Percentiles rank a stretch among this genome's conserved stretches.
Evolutionary conservation across 2,888 invertebrate genomes (phyloP).

Genomic region (Romanomermis culicivorax): DNA sequence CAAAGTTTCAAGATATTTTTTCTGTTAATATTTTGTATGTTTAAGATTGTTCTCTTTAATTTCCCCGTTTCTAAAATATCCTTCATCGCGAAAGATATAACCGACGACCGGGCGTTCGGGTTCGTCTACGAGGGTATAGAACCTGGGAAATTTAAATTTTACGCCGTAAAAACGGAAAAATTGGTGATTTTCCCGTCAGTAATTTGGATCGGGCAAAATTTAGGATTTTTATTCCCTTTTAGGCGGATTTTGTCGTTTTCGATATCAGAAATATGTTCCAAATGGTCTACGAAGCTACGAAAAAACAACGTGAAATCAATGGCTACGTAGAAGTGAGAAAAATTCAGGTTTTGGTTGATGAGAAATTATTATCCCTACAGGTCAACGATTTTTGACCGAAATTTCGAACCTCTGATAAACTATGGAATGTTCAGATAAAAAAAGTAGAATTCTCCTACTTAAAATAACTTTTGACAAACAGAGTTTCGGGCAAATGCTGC

Average conservation of each 20-base stretch:
- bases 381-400: too few relatives aligned
- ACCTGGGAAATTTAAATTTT: slow-evolving; percentile 85
- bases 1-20: too few relatives aligned
- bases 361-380: too few relatives aligned
- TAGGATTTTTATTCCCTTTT: slow-evolving; percentile 4
- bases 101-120: slow-evolving; percentile 88
- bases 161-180: slow-evolving; percentile 96
- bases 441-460: too few relatives aligned
- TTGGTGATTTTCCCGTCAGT: slow-evolving; percentile 41
- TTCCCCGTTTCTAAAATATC: slow-evolving; percentile 97
- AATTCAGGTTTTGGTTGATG: too few relatives aligned
- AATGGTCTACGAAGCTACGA: slow-evolving; percentile 90
- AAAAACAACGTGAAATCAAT: too few relatives aligned
- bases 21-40: slow-evolving; percentile 20
- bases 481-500: too few relatives aligned
- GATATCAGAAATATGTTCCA: slow-evolving; percentile 93
- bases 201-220: slow-evolving; percentile 8
- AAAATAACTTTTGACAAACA: too few relatives aligned
- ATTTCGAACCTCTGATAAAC: too few relatives aligned
- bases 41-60: slow-evolving; percentile 79
- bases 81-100: slow-evolving; percentile 93
- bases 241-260: slow-evolving; percentile 57
- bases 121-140: slow-evolving; percentile 91
- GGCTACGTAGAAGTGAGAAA: too few relatives aligned
- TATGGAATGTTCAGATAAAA: too few relatives aligned